Evolutionary conservation across 1,140 invertebrate genomes (phyloP), one percentile per base, ranked within the genome.

Genomic region (Leptinotarsa texana): DNA sequence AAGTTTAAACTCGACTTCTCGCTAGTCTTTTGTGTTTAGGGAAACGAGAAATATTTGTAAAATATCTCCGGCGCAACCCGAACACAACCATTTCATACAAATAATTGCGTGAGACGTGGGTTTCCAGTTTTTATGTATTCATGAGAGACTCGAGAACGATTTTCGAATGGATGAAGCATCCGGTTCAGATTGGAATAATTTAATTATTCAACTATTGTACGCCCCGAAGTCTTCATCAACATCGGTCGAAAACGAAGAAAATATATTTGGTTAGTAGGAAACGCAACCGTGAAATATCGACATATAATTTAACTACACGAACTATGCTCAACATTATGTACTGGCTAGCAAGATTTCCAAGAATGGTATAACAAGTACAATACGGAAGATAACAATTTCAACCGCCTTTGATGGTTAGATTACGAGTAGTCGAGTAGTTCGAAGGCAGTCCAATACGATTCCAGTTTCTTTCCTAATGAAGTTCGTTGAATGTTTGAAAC

Each of bases 121-220:
- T 57, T 57, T 57, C n/a, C 51, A 57, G 13, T 57, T 57, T 57
- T 57, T 57, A 57, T 57, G 51, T 57, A 57, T 57, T 57, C 51
- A 57, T 57, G 51, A 57, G 51, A 57, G 15, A 57, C 51, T 57
- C 51, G 13, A 57, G n/a, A 57, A 57, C 33, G 33, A 33, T 33
- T 57, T 57, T 57, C 3, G 51, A 57, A 57, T 17, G 13, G 51
- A 15, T 57, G 51, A n/a, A 17, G 51, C 51, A 57, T 57, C 51
- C 51, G 15, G 51, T 57, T 15, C 13, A 17, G 51, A n/a, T n/a
- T 17, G 13, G 51, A 57, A 57, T n/a, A 57, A 57, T 57, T 57
- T 57, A n/a, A 57, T 15, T 17, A 57, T 57, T 57, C 51, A 57
- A 15, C 15, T 57, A 57, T 18, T 57, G 51, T 57, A 57, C 15